Conservation (phyloP, 2,888 invertebrate genomes). For the Ypsolopha sequella region DNA sequence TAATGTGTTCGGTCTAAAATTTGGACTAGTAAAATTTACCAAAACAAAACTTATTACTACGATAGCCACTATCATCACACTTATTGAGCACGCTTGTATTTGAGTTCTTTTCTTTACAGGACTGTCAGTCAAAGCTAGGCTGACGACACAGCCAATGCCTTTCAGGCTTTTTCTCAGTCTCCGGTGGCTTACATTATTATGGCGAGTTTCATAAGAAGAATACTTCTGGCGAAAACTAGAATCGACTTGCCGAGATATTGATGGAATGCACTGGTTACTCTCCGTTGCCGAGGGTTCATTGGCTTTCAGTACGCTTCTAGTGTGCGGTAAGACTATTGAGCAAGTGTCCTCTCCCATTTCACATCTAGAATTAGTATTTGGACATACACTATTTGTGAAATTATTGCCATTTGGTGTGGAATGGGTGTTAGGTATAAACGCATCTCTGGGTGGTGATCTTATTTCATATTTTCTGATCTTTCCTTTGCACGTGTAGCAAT, state of each 20-base stretch:
- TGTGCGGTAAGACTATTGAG: not conserved
- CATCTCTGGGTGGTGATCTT: slow-evolving; percentile 25
- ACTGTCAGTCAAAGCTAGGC: slow-evolving; percentile 53
- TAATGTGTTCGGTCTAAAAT: slow-evolving; percentile 39
- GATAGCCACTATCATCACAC: slow-evolving; percentile 64
- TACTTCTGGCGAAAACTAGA: slow-evolving; percentile 49
- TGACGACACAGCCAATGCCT: slow-evolving; percentile 58
- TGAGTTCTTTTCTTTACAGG: slow-evolving; percentile 58
- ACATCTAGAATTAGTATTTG: not conserved
- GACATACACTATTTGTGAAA: not conserved
- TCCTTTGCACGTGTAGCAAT: slow-evolving; percentile 54
- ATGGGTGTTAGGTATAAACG: slow-evolving; percentile 45
- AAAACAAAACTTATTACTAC: slow-evolving; percentile 63
- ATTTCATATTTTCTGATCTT: slow-evolving; percentile 61
- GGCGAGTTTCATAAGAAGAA: slow-evolving; percentile 40
- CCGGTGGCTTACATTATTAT: slow-evolving; percentile 31
- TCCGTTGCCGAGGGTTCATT: slow-evolving; percentile 18
- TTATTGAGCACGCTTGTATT: slow-evolving; percentile 67
- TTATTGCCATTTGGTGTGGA: slow-evolving; percentile 43
- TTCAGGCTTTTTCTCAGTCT: slow-evolving; percentile 58
- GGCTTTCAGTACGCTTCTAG: slow-evolving; percentile 16
- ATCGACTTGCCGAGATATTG: slow-evolving; percentile 57
- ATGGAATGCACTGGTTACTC: slow-evolving; percentile 42
- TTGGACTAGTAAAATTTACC: slow-evolving; percentile 59
- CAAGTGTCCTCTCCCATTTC: not conserved